Evolutionary conservation across 1,140 invertebrate genomes (phyloP), one percentile per base, ranked within the genome.

Genomic region (Fopius arisanus): DNA sequence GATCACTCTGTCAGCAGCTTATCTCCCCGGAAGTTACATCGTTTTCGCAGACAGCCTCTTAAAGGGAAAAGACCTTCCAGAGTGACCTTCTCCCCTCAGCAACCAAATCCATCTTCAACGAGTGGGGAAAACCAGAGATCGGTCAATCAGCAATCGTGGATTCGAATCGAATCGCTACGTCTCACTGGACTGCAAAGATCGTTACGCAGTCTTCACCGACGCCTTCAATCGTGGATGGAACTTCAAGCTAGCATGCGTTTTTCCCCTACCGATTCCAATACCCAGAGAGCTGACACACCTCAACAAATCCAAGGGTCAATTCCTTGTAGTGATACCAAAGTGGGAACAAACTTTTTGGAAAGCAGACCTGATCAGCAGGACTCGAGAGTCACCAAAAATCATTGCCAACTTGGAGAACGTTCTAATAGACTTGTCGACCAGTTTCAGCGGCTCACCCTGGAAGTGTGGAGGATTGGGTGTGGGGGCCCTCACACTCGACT

Each of bases 321-420:
- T 54, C 68, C 29, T 86, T 14, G 28, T 86, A 28, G 75, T 84
- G 65, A 80, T 77, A 23, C 83, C 83, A 3, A 74, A 74, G 19
- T 87, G 84, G 84, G 75, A 81, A 6, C 78, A 82, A 37, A 80
- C 82, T 0, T 86, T 84, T 54, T 85, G 84, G 83, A 77, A 78
- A 65, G 29, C 83, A 1, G 84, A 87, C 40, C 68, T 87, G 12
- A 79, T 80, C 51, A 28, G 62, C 1, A 37, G 82, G 73, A 78
- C 78, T 2, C 28, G 81, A 16, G 74, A 72, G 9, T 63, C 77
- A 3, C 82, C 82, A 3, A 76, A 78, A 23, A 75, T 67, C 9
- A 75, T 84, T 59, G 2, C 51, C 33, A 69, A 83, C 31, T 70
- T 82, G 70, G n/a, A 67, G 9, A 31, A 41, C 37, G 72, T 78